These are phyloP conservation scores for Periophthalmodon schlosseri DNA, from an alignment of 2,113 vertebrate species.

Conservation along the genomic window DNA sequence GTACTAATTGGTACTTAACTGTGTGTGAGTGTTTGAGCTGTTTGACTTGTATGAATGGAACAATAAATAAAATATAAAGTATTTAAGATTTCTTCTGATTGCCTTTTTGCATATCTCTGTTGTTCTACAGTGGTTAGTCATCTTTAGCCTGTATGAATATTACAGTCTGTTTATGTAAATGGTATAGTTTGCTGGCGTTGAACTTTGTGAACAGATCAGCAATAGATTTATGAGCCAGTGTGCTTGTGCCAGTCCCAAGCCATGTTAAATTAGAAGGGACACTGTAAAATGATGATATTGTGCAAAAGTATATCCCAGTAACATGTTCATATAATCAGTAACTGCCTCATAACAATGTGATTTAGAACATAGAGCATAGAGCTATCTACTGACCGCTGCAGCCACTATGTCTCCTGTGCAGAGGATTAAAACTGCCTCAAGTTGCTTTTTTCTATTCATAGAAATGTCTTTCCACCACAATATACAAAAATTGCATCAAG, in stretches of 20 bases:
- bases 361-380: background rate
- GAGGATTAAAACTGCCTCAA: conserved; percentile 53
- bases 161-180: background rate
- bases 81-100: conserved; percentile 31
- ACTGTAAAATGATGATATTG: background rate
- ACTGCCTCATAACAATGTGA: background rate
- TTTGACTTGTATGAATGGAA: conserved; percentile 59
- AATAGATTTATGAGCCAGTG: background rate
- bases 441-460: conserved; percentile 50
- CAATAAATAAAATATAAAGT: conserved; percentile 77
- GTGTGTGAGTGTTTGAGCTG: conserved; percentile 36
- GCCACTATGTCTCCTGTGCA: conserved; percentile 25
- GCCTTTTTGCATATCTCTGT: conserved; percentile 13
- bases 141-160: background rate
- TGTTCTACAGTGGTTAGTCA: background rate
- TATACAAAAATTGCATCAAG: conserved; percentile 43
- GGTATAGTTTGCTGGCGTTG: background rate
- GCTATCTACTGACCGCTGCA: conserved; percentile 20
- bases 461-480: conserved; percentile 52
- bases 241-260: background rate
- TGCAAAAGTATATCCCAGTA: background rate
- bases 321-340: background rate
- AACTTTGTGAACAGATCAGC: background rate
- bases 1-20: conserved; percentile 51
- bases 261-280: background rate